phyloP scores from a whole-genome alignment of 2,888 invertebrate species.

The Nasonovia ribisnigri region DNA sequence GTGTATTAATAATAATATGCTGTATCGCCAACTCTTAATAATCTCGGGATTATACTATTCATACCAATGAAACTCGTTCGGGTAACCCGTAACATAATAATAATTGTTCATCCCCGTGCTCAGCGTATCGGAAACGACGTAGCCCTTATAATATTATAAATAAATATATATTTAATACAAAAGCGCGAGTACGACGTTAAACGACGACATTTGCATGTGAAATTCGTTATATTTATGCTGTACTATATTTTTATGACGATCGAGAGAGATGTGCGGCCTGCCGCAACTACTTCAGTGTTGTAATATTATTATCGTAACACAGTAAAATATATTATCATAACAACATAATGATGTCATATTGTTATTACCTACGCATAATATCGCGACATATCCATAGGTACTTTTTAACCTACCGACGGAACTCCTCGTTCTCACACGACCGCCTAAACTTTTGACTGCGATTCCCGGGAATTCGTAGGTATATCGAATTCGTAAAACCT shows the following conservation, averaged over 20 bases:
- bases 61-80: not conserved
- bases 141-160: not conserved
- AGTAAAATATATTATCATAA: not conserved
- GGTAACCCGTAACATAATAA: not conserved
- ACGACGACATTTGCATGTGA: not conserved
- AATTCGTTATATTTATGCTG: not conserved
- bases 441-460: not conserved
- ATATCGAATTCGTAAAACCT: not conserved
- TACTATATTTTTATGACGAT: not conserved
- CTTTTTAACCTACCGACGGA: not conserved
- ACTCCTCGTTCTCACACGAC: not conserved
- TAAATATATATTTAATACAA: not conserved
- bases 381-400: not conserved
- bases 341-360: not conserved
- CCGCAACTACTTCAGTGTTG: not conserved
- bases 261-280: not conserved
- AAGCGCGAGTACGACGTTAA: not conserved
- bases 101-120: not conserved
- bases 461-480: not conserved
- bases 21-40: not conserved
- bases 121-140: not conserved
- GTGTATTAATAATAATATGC: not conserved
- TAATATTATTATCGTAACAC: not conserved
- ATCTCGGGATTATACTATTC: constrained; percentile 11
- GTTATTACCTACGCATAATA: not conserved